Conservation (phyloP, 1,140 invertebrate genomes). For the Drosophila gunungcola region DNA sequence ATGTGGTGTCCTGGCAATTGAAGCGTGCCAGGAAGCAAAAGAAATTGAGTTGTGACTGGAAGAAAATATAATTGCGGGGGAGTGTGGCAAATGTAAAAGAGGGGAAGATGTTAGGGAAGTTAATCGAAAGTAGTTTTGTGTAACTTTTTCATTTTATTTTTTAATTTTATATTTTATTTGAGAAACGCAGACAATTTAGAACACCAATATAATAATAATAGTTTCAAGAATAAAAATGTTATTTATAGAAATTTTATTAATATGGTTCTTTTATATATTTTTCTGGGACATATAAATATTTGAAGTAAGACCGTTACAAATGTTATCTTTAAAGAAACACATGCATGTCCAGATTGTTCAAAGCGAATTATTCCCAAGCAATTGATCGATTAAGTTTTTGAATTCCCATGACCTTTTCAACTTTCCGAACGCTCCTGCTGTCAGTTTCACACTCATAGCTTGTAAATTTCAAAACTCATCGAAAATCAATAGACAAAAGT, state of each 20-base stretch:
- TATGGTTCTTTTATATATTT: too few relatives aligned
- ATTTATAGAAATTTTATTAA: too few relatives aligned
- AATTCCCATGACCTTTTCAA: slow-evolving; percentile 8
- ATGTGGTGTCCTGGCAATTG: slow-evolving; percentile 45
- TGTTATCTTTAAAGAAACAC: neutral
- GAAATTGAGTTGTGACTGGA: slow-evolving; percentile 47
- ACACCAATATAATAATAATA: too few relatives aligned
- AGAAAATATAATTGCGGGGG: slow-evolving; percentile 12
- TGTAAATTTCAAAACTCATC: slow-evolving; percentile 11
- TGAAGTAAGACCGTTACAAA: too few relatives aligned
- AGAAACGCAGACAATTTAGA: too few relatives aligned
- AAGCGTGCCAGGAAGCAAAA: slow-evolving; percentile 52
- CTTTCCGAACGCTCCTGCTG: slow-evolving; percentile 8
- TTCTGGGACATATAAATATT: too few relatives aligned
- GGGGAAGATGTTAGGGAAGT: neutral
- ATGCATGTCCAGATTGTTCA: neutral
- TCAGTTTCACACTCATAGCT: slow-evolving; percentile 12
- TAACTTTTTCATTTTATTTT: neutral
- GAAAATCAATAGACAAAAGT: slow-evolving; percentile 63
- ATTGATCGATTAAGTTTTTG: slow-evolving; percentile 7
- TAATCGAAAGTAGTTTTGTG: neutral
- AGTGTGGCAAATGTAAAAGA: neutral
- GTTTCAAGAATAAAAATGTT: too few relatives aligned
- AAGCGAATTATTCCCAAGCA: slow-evolving; percentile 9
- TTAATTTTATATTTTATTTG: too few relatives aligned